Evolutionary conservation across 1,140 invertebrate genomes (phyloP).

Genomic region (Drosophila erecta): DNA sequence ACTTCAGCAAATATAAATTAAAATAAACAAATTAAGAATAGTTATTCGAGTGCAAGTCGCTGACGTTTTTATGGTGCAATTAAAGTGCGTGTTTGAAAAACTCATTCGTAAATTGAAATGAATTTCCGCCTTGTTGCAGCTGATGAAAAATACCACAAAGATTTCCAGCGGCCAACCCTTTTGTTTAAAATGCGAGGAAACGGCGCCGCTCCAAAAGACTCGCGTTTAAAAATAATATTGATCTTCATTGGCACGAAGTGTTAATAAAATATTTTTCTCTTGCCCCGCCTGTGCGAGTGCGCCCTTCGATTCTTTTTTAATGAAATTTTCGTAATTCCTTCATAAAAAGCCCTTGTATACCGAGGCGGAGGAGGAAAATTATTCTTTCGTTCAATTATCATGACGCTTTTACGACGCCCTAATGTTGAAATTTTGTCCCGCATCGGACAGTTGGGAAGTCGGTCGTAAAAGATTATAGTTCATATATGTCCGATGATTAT

Average conservation of each 20-base stretch:
- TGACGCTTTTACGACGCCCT: constrained; percentile 74
- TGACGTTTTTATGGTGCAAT: constrained; percentile 79
- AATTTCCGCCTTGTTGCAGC: constrained; percentile 63
- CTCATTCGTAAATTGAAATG: constrained; percentile 58
- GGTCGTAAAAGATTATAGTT: constrained; percentile 68
- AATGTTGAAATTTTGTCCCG: constrained; percentile 74
- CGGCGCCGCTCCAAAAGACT: constrained; percentile 52
- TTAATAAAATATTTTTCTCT: constrained; percentile 78
- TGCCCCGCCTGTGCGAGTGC: constrained; percentile 8
- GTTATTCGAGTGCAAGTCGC: constrained; percentile 36
- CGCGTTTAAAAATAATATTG: constrained; percentile 79
- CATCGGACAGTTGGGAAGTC: constrained; percentile 48
- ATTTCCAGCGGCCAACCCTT: constrained; percentile 22
- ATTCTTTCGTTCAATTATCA: constrained; percentile 68
- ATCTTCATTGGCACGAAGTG: constrained; percentile 80
- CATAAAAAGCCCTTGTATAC: constrained; percentile 31
- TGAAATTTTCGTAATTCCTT: constrained; percentile 65
- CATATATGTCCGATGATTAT: constrained; percentile 32
- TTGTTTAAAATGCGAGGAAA: constrained; percentile 1
- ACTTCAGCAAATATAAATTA: constrained; percentile 81
- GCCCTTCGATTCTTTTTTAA: constrained; percentile 54
- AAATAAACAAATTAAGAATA: constrained; percentile 78
- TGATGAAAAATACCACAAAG: constrained; percentile 55
- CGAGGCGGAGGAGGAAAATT: constrained; percentile 47
- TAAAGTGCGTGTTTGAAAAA: constrained; percentile 43